Conservation (phyloP, 2,888 invertebrate genomes). For the Metellina segmentata region DNA sequence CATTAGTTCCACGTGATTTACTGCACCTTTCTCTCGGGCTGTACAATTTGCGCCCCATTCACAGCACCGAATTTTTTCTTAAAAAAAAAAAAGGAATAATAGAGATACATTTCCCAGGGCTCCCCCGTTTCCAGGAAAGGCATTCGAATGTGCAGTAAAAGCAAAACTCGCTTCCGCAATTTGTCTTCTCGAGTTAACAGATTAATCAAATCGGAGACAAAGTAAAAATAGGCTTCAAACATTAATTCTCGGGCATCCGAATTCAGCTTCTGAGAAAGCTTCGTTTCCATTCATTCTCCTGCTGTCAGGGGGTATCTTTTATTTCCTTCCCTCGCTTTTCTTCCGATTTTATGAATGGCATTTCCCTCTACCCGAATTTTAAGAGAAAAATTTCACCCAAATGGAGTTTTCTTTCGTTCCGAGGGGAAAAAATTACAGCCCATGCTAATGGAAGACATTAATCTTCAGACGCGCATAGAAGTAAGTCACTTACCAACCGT, state of each 20-base stretch:
- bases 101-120: too few relatives aligned
- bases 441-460: background rate
- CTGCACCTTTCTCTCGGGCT: background rate
- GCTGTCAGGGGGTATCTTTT: background rate
- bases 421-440: background rate
- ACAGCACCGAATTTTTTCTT: too few relatives aligned
- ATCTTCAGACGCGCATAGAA: background rate
- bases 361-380: background rate
- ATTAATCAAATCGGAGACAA: conserved; percentile 65
- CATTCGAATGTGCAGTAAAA: conserved; percentile 32
- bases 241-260: conserved; percentile 27
- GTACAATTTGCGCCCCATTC: background rate
- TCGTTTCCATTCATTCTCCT: background rate
- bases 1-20: background rate
- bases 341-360: background rate
- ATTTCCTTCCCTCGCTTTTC: background rate
- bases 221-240: conserved; percentile 60
- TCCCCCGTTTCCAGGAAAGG: background rate
- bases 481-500: too few relatives aligned
- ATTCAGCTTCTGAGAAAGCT: background rate
- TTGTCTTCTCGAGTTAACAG: conserved; percentile 60
- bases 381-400: background rate
- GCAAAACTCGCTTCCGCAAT: conserved; percentile 28
- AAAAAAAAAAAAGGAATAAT: too few relatives aligned
- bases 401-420: background rate